These are phyloP conservation scores for Mantis religiosa DNA, from an alignment of 2,888 invertebrate species.

Conservation along the genomic window DNA sequence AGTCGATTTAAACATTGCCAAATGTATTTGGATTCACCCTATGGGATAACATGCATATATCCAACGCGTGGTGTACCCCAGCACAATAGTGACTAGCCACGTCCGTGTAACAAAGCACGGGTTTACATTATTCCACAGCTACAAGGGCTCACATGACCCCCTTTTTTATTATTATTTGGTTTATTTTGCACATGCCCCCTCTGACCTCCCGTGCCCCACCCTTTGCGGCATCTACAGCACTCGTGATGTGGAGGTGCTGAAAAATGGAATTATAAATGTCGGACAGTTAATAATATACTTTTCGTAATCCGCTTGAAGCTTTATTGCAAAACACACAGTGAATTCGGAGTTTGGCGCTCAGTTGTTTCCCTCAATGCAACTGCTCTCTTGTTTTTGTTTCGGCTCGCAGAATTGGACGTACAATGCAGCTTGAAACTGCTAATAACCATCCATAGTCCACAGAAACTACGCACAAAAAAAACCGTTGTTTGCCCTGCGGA, in stretches of 20 bases:
- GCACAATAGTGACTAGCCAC: neutral
- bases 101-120: neutral
- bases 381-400: neutral
- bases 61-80: neutral
- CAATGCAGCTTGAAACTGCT: neutral
- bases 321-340: neutral
- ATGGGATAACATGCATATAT: neutral
- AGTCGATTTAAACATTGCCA: too few species aligned
- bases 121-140: neutral
- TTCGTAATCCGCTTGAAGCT: neutral
- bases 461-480: neutral
- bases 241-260: neutral
- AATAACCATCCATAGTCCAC: neutral
- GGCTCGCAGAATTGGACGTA: neutral
- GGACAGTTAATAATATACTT: neutral
- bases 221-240: neutral
- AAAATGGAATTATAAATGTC: conserved; percentile 6
- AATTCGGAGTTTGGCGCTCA: neutral
- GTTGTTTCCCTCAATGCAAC: neutral
- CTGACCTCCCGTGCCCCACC: neutral
- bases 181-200: neutral
- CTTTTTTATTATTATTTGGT: neutral
- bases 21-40: neutral
- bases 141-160: neutral
- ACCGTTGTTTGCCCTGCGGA: neutral